These are phyloP conservation scores for Remorina albescens DNA, from an alignment of 2,797 vertebrate genomes.

Conservation along the genomic window DNA sequence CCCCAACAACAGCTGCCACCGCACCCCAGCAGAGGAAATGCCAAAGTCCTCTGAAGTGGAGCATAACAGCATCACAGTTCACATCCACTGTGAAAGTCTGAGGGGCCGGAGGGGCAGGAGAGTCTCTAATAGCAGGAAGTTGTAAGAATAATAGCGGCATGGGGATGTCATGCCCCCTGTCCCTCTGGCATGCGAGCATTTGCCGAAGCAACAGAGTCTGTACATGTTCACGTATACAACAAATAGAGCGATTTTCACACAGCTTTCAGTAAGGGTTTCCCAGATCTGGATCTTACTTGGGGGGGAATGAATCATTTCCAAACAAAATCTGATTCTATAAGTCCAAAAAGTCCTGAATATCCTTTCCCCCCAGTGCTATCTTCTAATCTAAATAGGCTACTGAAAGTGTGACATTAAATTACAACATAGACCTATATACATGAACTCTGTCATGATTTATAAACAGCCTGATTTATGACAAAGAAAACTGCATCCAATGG, in stretches of 20 bases:
- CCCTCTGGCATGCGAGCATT: constrained; percentile 51
- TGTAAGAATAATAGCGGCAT: constrained; percentile 73
- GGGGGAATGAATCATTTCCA: neutral
- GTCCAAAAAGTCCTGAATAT: neutral
- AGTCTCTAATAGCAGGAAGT: constrained; percentile 84
- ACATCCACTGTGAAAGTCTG: constrained; percentile 62
- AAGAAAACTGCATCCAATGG: neutral
- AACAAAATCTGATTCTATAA: neutral
- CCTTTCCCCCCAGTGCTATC: neutral
- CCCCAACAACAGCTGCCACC: constrained; percentile 72
- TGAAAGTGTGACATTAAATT: neutral
- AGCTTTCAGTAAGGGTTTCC: neutral
- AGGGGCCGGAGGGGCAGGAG: constrained; percentile 60
- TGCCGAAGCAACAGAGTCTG: constrained; percentile 31
- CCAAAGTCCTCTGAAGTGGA: constrained; percentile 80
- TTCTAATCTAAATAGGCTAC: neutral
- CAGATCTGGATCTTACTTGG: neutral
- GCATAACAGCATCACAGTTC: constrained; percentile 68
- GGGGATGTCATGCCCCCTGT: constrained; percentile 64
- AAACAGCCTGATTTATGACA: neutral
- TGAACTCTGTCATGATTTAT: too few species aligned
- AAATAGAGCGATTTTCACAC: constrained; percentile 13
- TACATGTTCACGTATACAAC: constrained; percentile 7
- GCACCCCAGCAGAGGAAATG: constrained; percentile 80
- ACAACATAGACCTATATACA: neutral